Conservation (phyloP, 2,113 vertebrate genomes). For the Oncorhynchus clarkii region DNA sequence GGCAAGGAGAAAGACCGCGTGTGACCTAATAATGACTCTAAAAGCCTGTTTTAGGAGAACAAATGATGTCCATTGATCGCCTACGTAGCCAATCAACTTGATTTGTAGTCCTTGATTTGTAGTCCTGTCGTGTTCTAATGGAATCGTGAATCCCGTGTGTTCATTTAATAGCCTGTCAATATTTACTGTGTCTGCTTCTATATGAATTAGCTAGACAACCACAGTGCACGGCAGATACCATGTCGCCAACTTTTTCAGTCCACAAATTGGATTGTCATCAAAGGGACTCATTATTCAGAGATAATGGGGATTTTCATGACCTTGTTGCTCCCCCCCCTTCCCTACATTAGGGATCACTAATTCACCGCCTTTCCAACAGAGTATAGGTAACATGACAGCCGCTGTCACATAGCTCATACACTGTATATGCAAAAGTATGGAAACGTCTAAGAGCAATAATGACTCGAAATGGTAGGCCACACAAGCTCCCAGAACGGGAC, state of each 20-base stretch:
- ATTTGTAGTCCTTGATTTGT: conserved; percentile 24
- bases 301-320: conserved; percentile 33
- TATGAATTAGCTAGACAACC: conserved; percentile 41
- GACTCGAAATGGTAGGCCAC: too few species aligned
- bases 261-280: conserved; percentile 47
- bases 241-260: conserved; percentile 13
- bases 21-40: not conserved
- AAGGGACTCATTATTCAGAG: conserved; percentile 38
- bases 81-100: not conserved
- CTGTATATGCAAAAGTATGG: too few species aligned
- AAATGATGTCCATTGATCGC: not conserved
- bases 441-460: too few species aligned
- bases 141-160: conserved; percentile 1
- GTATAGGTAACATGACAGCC: too few species aligned
- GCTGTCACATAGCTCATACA: too few species aligned
- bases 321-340: not conserved
- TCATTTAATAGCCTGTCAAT: conserved; percentile 12
- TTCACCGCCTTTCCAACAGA: not conserved
- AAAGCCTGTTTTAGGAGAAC: not conserved
- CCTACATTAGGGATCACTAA: conserved; percentile 10
- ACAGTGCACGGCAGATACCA: conserved; percentile 10
- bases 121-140: conserved; percentile 28
- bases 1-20: not conserved
- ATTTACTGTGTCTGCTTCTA: conserved; percentile 34
- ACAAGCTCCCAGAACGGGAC: too few species aligned